phyloP scores from a whole-genome alignment of 2,113 vertebrate species.

The Morone chrysops region DNA sequence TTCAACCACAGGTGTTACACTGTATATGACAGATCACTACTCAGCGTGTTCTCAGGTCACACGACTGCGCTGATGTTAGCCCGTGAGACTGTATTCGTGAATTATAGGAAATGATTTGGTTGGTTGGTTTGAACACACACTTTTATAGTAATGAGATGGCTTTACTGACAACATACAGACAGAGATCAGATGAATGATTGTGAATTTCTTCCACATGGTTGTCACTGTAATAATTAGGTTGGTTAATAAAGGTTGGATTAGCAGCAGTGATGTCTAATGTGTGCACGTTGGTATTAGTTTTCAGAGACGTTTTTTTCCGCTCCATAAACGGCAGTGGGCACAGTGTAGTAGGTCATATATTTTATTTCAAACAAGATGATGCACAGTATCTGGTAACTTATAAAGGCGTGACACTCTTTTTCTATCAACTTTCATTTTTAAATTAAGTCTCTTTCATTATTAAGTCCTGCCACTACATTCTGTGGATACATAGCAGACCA shows the following conservation, averaged over 20 bases:
- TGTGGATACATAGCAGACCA: neutral
- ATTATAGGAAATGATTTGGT: conserved; percentile 27
- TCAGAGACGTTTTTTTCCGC: conserved; percentile 13
- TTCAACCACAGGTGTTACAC: conserved; percentile 45
- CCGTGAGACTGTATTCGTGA: neutral
- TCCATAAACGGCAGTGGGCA: neutral
- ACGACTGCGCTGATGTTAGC: conserved; percentile 30
- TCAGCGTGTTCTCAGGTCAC: conserved; percentile 39
- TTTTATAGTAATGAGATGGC: neutral
- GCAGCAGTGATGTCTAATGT: neutral
- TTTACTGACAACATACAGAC: neutral
- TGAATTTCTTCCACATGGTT: neutral
- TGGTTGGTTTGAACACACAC: conserved; percentile 3
- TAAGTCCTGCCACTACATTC: neutral
- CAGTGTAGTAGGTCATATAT: neutral
- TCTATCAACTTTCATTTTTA: neutral
- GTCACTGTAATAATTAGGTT: no score
- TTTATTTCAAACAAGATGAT: neutral
- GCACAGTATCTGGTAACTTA: neutral
- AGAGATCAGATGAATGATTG: neutral
- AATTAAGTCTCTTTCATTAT: neutral
- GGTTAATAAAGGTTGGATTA: neutral
- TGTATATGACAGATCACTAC: conserved; percentile 44
- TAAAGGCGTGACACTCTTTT: neutral
- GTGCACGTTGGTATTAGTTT: neutral